These are phyloP conservation scores for Halocaridina rubra DNA, from an alignment of 2,888 invertebrate genomes.

Conservation along the genomic window DNA sequence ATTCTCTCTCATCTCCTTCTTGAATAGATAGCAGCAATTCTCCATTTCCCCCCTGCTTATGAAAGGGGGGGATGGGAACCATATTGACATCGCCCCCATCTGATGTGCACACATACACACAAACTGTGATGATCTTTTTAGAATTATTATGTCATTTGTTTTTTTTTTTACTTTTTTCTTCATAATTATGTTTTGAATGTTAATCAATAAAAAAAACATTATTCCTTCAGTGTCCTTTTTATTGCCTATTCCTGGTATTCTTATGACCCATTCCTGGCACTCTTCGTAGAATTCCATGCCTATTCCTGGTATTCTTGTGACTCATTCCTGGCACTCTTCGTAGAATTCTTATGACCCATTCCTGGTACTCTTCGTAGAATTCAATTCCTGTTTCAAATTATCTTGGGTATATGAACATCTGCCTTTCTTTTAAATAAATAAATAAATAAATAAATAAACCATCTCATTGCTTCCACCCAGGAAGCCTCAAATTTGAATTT, in stretches of 20 bases:
- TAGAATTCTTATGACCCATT: no score
- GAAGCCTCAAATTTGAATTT: no score
- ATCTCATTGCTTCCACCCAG: no score
- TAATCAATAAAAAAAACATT: conserved; percentile 54
- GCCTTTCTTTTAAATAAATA: no score
- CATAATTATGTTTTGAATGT: conserved; percentile 50
- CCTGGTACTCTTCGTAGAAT: no score
- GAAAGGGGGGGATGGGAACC: background rate
- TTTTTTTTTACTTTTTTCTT: conserved; percentile 51
- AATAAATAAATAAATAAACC: no score
- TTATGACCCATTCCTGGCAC: background rate
- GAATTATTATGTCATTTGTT: conserved; percentile 41
- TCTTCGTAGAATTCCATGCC: background rate
- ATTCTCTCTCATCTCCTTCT: background rate
- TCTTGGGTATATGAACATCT: no score
- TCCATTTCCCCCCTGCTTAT: background rate
- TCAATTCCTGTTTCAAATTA: no score
- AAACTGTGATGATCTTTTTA: conserved; percentile 50
- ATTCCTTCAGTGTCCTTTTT: conserved; percentile 11
- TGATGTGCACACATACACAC: conserved; percentile 9
- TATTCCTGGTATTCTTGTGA: background rate
- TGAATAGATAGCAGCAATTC: background rate
- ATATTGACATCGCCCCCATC: conserved; percentile 2
- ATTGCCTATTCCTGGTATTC: background rate
- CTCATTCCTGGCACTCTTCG: background rate